These are phyloP conservation scores for Agrochola circellaris DNA, from an alignment of 2,888 invertebrate genomes.

Conservation along the genomic window DNA sequence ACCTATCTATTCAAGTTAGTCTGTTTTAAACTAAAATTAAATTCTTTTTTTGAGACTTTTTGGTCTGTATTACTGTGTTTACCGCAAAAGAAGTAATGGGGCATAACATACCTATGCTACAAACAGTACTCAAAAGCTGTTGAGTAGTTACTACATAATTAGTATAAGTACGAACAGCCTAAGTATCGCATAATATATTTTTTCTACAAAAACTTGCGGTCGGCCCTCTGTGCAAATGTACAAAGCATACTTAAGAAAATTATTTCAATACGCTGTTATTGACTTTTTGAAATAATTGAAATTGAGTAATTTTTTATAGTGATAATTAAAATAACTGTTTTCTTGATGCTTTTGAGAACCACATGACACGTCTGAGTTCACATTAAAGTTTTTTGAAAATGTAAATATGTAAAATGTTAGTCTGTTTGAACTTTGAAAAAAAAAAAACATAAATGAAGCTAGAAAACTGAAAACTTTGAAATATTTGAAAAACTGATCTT, in stretches of 20 bases:
- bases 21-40: slow-evolving; percentile 16
- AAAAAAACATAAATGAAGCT: no score
- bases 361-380: slow-evolving; percentile 54
- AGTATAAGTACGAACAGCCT: slow-evolving; percentile 52
- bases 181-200: slow-evolving; percentile 53
- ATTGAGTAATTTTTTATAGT: slow-evolving; percentile 47
- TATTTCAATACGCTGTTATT: slow-evolving; percentile 64
- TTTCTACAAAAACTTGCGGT: slow-evolving; percentile 59
- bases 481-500: neutral
- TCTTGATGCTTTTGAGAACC: slow-evolving; percentile 44
- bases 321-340: slow-evolving; percentile 56
- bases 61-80: neutral
- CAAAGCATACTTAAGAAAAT: slow-evolving; percentile 59
- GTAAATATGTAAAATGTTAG: neutral
- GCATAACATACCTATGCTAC: slow-evolving; percentile 30
- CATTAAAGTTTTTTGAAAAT: slow-evolving; percentile 16
- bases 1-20: neutral
- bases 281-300: slow-evolving; percentile 65
- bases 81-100: slow-evolving; percentile 38
- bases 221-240: slow-evolving; percentile 56
- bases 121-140: slow-evolving; percentile 38
- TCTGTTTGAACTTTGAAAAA: slow-evolving; percentile 1
- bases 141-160: slow-evolving; percentile 59
- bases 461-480: neutral
- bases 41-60: neutral